Evolutionary conservation across 2,888 invertebrate species (phyloP).

Genomic region (Myathropa florea): DNA sequence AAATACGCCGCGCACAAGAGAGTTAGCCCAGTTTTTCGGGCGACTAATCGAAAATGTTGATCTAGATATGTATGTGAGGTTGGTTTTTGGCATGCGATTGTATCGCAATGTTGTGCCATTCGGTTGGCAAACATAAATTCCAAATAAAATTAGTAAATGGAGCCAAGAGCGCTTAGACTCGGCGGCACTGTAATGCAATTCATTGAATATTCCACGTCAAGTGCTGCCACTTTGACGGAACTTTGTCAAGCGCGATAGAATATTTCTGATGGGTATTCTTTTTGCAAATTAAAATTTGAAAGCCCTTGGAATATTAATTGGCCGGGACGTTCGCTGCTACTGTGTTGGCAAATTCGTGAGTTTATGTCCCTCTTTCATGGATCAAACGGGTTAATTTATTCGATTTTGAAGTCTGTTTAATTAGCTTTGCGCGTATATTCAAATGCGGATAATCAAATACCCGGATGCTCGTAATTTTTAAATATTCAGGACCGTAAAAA

Average conservation of each 20-base stretch:
- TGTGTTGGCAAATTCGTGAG: background rate
- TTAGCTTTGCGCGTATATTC: background rate
- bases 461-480: background rate
- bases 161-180: background rate
- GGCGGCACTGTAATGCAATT: background rate
- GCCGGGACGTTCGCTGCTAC: too few species aligned
- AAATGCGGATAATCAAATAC: background rate
- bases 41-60: constrained; percentile 14
- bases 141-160: background rate
- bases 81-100: background rate
- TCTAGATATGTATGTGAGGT: constrained; percentile 16
- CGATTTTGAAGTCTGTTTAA: background rate
- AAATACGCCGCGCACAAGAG: constrained; percentile 21
- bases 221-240: background rate
- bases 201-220: background rate
- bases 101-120: background rate
- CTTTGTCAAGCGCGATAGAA: too few species aligned
- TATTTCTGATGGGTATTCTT: too few species aligned
- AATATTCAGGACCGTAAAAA: background rate
- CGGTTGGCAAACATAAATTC: background rate
- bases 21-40: constrained; percentile 29
- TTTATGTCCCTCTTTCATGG: background rate
- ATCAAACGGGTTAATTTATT: background rate
- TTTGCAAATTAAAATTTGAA: too few species aligned
- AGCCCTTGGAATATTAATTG: too few species aligned